Percentiles rank a stretch among this genome's conserved stretches.
Evolutionary conservation across 2,888 invertebrate species (phyloP).

Genomic region (Endotricha flammealis): DNA sequence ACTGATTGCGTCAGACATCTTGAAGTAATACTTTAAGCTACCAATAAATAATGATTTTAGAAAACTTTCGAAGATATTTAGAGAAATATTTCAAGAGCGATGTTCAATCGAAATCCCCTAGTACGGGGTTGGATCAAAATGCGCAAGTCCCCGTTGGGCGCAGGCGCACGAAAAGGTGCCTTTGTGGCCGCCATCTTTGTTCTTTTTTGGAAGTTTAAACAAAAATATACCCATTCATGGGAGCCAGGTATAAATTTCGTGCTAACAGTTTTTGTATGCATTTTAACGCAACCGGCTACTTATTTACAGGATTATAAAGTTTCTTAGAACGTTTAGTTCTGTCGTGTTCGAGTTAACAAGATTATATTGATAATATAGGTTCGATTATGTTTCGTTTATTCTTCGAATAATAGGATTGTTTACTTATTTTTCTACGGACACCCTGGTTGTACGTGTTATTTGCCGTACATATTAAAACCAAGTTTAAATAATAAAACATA

Average conservation of each 20-base stretch:
- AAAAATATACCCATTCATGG: slow-evolving; percentile 69
- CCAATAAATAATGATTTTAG: too few species aligned
- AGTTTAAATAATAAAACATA: too few species aligned
- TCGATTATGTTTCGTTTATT: slow-evolving; percentile 16
- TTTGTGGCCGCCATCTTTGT: slow-evolving; percentile 72
- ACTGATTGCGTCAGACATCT: too few species aligned
- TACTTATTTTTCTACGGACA: background rate
- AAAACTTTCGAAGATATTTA: too few species aligned
- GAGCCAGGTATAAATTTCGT: slow-evolving; percentile 68
- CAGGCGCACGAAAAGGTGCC: slow-evolving; percentile 64
- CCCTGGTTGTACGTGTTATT: too few species aligned
- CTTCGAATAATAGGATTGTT: too few species aligned
- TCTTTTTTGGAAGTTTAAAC: slow-evolving; percentile 50
- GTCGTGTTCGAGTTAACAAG: slow-evolving; percentile 10
- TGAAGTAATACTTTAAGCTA: too few species aligned
- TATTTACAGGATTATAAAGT: slow-evolving; percentile 30
- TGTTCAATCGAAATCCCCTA: slow-evolving; percentile 17
- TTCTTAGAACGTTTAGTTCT: slow-evolving; percentile 13
- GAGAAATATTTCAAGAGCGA: background rate
- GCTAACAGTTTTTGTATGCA: slow-evolving; percentile 41
- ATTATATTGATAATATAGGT: slow-evolving; percentile 13
- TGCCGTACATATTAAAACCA: too few species aligned
- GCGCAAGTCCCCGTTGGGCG: slow-evolving; percentile 59
- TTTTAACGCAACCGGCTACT: slow-evolving; percentile 40
- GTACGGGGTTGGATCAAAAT: slow-evolving; percentile 40